Evolutionary conservation across 1,140 invertebrate genomes (phyloP).

Genomic region (Bacillus rossius): DNA sequence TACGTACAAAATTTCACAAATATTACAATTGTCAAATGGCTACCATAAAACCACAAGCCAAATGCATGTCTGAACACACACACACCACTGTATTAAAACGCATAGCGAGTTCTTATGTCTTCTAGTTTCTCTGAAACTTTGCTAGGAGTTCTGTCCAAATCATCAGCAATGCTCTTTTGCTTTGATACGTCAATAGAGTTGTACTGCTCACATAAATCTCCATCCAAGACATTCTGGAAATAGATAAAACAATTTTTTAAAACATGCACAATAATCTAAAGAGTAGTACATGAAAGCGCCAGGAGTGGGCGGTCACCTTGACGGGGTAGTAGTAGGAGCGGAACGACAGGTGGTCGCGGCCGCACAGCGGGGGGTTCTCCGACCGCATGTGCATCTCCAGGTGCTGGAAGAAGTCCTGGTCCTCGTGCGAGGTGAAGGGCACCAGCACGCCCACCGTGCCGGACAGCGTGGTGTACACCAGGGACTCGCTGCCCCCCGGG

Average conservation of each 20-base stretch:
- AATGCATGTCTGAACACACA: slow-evolving; percentile 1
- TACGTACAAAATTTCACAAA: too few species aligned
- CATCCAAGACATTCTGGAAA: slow-evolving; percentile 92
- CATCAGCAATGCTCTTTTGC: slow-evolving; percentile 91
- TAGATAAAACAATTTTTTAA: slow-evolving; percentile 1
- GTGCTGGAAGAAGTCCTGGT: slow-evolving; percentile 99
- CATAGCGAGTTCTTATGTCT: slow-evolving; percentile 90
- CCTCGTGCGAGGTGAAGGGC: slow-evolving; percentile 96
- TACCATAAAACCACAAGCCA: too few species aligned
- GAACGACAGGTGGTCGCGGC: slow-evolving; percentile 95
- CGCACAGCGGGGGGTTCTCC: slow-evolving; percentile 94
- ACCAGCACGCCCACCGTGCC: slow-evolving; percentile 92
- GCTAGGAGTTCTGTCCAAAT: slow-evolving; percentile 89
- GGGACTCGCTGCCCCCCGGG: slow-evolving; percentile 92
- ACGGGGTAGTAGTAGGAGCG: slow-evolving; percentile 92
- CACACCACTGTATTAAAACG: slow-evolving; percentile 62
- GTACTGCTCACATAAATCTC: slow-evolving; percentile 98
- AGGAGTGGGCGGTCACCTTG: slow-evolving; percentile 55
- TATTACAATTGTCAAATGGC: too few species aligned
- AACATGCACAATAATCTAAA: too few species aligned
- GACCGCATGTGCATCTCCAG: slow-evolving; percentile 99
- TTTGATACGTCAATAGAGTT: slow-evolving; percentile 91
- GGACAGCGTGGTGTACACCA: slow-evolving; percentile 94
- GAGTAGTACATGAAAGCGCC: too few species aligned
- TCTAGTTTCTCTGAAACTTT: slow-evolving; percentile 96